These are phyloP conservation scores for Carposina sasakii DNA, from an alignment of 1,140 invertebrate genomes.

Conservation along the genomic window DNA sequence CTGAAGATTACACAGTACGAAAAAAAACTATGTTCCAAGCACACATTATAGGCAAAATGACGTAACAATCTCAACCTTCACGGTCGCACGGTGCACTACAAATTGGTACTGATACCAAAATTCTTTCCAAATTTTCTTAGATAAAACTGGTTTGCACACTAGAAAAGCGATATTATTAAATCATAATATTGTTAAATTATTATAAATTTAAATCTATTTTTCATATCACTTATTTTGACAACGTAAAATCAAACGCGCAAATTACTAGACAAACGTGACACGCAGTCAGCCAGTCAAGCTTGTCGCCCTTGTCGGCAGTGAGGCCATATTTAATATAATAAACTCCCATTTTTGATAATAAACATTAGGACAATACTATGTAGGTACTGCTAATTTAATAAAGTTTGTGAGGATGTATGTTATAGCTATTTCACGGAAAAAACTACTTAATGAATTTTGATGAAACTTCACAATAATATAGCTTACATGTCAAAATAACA, in stretches of 20 bases:
- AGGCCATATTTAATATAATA: too few species aligned
- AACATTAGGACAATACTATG: too few species aligned
- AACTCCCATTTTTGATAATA: too few species aligned
- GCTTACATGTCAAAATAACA: too few species aligned
- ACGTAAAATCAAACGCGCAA: conserved; percentile 55
- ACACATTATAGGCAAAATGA: conserved; percentile 65
- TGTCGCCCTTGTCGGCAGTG: too few species aligned
- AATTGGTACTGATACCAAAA: conserved; percentile 40
- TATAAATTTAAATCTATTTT: conserved; percentile 31
- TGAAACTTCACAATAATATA: too few species aligned
- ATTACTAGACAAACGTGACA: conserved; percentile 66
- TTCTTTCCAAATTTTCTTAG: conserved; percentile 36
- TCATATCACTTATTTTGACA: conserved; percentile 20
- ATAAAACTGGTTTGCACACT: conserved; percentile 12
- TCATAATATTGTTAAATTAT: conserved; percentile 34
- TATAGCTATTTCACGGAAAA: too few species aligned
- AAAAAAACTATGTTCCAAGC: conserved; percentile 59
- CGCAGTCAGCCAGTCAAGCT: conserved; percentile 71
- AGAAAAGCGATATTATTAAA: conserved; percentile 36
- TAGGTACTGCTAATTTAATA: too few species aligned
- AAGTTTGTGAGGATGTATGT: too few species aligned
- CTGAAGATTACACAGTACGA: conserved; percentile 39
- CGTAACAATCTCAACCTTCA: conserved; percentile 72
- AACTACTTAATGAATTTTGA: too few species aligned
- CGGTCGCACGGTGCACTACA: conserved; percentile 62